These are phyloP conservation scores for Sarcophaga carnaria DNA, from an alignment of 2,888 invertebrate species.

Conservation along the genomic window DNA sequence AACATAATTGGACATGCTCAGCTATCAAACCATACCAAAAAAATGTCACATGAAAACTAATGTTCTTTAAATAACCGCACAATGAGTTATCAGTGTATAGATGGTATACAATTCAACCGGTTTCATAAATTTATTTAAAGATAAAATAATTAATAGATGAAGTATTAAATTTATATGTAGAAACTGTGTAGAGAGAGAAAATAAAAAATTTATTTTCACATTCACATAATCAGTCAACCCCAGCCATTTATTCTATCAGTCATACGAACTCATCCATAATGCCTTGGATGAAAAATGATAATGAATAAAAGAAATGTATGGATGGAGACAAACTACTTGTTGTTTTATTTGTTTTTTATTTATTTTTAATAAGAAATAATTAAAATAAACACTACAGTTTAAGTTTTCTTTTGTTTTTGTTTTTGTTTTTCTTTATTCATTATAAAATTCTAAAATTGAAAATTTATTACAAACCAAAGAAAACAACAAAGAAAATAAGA, in stretches of 20 bases:
- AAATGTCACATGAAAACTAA: no score
- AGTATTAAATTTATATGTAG: slow-evolving; percentile 38
- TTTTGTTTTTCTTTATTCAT: slow-evolving; percentile 6
- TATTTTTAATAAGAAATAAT: slow-evolving; percentile 49
- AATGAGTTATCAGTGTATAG: slow-evolving; percentile 25
- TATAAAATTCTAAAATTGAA: slow-evolving; percentile 7
- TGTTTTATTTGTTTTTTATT: slow-evolving; percentile 31
- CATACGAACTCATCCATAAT: not conserved
- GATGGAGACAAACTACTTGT: not conserved
- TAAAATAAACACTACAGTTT: slow-evolving; percentile 48
- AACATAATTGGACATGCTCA: no score
- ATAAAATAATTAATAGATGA: slow-evolving; percentile 49
- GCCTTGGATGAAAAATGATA: slow-evolving; percentile 22
- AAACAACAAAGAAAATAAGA: not conserved
- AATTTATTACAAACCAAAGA: not conserved
- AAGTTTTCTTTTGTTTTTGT: not conserved
- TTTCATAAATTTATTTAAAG: slow-evolving; percentile 53
- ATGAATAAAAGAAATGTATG: slow-evolving; percentile 11
- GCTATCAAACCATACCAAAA: no score
- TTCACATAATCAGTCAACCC: not conserved
- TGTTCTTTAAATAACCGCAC: slow-evolving; percentile 1
- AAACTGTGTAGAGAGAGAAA: not conserved
- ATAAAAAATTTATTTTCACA: slow-evolving; percentile 19
- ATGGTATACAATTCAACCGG: slow-evolving; percentile 42
- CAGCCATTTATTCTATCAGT: not conserved